Evolutionary conservation across 2,888 invertebrate species (phyloP).

Genomic region (Cataglyphis altisquamis): DNA sequence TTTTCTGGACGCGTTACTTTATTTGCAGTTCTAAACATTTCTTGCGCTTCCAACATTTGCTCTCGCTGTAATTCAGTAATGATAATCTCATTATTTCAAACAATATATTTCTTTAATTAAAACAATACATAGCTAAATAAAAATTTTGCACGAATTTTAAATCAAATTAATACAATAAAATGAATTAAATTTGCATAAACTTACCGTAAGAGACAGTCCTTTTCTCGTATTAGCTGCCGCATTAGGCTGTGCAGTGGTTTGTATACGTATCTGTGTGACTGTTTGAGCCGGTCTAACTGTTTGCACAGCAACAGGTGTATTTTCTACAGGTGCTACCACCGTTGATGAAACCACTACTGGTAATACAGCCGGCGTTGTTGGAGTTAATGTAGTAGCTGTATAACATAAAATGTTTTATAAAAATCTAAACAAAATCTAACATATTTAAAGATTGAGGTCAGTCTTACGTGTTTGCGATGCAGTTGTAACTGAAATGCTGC

Average conservation of each 20-base stretch:
- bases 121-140: not conserved
- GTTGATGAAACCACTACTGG: constrained; percentile 79
- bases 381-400: constrained; percentile 80
- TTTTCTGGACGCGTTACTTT: constrained; percentile 98
- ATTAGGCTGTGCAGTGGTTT: constrained; percentile 85
- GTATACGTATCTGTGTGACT: constrained; percentile 88
- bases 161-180: not conserved
- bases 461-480: constrained; percentile 79
- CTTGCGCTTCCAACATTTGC: constrained; percentile 98
- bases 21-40: constrained; percentile 98
- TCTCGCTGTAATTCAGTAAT: constrained; percentile 91
- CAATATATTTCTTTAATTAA: not conserved
- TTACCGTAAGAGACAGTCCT: constrained; percentile 91
- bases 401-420: constrained; percentile 28
- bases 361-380: constrained; percentile 80
- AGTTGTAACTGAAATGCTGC: constrained; percentile 78
- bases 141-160: not conserved
- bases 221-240: constrained; percentile 88
- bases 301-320: constrained; percentile 82
- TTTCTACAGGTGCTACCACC: constrained; percentile 81
- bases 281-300: constrained; percentile 85
- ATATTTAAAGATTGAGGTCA: not conserved
- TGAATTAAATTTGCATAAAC: constrained; percentile 56
- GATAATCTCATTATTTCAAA: not conserved
- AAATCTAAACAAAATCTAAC: not conserved